phyloP scores from a whole-genome alignment of 1,140 invertebrate species.

The Aleiodes sp. region DNA sequence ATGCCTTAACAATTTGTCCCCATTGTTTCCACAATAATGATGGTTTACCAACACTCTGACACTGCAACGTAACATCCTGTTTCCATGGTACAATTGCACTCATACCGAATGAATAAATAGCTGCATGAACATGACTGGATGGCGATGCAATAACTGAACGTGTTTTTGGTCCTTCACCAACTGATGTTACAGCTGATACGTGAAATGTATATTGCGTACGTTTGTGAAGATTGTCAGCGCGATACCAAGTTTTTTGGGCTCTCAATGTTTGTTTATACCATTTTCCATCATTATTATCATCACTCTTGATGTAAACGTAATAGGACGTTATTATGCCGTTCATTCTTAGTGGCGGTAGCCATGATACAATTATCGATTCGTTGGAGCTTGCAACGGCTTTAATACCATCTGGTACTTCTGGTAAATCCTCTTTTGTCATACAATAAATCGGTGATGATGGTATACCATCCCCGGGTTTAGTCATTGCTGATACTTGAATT shows the following conservation, averaged over 20 bases:
- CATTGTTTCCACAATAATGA: constrained; percentile 79
- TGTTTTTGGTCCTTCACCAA: constrained; percentile 83
- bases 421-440: constrained; percentile 91
- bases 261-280: constrained; percentile 56
- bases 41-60: constrained; percentile 83
- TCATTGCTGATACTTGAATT: constrained; percentile 80
- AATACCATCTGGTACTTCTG: constrained; percentile 85
- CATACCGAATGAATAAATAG: constrained; percentile 83
- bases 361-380: constrained; percentile 87
- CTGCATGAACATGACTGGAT: constrained; percentile 81
- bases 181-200: constrained; percentile 79
- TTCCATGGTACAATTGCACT: constrained; percentile 85
- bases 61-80: constrained; percentile 80
- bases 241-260: constrained; percentile 64
- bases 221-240: constrained; percentile 65
- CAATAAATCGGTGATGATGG: constrained; percentile 85
- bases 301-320: constrained; percentile 58
- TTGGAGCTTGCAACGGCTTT: constrained; percentile 86
- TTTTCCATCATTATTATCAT: constrained; percentile 58
- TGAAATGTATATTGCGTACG: constrained; percentile 72
- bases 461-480: constrained; percentile 87
- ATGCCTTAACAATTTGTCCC: constrained; percentile 75
- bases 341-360: constrained; percentile 70
- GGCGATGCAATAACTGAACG: constrained; percentile 79
- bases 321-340: constrained; percentile 72